Percentiles rank a stretch among this genome's conserved stretches.
phyloP scores from a whole-genome alignment of 2,113 vertebrate species.

The Crocuta crocuta region DNA sequence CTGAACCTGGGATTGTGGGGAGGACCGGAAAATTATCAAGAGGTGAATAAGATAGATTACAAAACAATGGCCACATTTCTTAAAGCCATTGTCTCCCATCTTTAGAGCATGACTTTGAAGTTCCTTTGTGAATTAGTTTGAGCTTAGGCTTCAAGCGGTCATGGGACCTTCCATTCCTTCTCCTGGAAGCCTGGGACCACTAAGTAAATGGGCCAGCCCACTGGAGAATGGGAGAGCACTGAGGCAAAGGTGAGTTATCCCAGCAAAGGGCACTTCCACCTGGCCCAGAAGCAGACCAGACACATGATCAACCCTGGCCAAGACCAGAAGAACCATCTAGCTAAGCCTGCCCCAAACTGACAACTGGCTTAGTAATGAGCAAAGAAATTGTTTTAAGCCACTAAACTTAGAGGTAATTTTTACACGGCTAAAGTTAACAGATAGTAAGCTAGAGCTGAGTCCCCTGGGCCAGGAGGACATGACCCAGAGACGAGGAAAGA shows the following conservation, averaged over 20 bases:
- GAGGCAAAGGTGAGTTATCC: neutral
- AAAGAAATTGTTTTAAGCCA: neutral
- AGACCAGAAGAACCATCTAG: neutral
- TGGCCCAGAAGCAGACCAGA: neutral
- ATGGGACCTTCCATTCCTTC: neutral
- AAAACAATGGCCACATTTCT: neutral
- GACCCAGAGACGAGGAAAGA: neutral
- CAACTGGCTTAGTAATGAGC: neutral
- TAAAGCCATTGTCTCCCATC: neutral
- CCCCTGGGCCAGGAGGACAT: neutral
- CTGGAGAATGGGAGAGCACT: neutral
- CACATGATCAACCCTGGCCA: neutral
- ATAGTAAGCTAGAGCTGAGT: neutral
- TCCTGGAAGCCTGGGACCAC: neutral
- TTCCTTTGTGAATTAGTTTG: neutral
- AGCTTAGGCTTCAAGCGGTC: neutral
- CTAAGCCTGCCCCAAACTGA: neutral
- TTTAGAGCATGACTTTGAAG: neutral
- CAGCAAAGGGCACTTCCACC: neutral
- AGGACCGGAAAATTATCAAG: neutral
- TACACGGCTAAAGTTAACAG: neutral
- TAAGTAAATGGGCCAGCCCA: neutral
- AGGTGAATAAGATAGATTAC: neutral
- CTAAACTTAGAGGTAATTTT: neutral
- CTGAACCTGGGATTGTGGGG: neutral